phyloP scores from a whole-genome alignment of 1,140 invertebrate genomes.

The Leptinotarsa lineolata region DNA sequence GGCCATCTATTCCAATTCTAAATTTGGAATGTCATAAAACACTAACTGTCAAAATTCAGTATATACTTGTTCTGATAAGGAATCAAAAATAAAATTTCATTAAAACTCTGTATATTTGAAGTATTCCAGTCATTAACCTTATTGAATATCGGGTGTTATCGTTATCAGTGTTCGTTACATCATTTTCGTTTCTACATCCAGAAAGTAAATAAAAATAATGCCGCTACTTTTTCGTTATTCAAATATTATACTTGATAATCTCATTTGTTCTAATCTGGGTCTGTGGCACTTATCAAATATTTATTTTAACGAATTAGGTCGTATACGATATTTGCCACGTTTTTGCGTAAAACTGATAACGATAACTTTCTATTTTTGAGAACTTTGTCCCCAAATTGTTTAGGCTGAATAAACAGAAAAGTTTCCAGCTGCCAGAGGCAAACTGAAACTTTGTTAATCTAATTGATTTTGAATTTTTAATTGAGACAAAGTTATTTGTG shows the following conservation, averaged over 20 bases:
- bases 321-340: not conserved
- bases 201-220: conserved; percentile 9
- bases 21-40: no score
- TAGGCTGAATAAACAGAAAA: no score
- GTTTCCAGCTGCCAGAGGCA: no score
- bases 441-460: no score
- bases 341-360: not conserved
- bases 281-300: not conserved
- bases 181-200: not conserved
- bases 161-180: not conserved
- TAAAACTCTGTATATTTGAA: not conserved
- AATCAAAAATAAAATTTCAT: not conserved
- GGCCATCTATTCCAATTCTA: no score
- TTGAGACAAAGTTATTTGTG: no score
- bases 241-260: conserved; percentile 4
- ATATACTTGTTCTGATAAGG: not conserved
- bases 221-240: not conserved
- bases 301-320: not conserved
- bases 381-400: no score
- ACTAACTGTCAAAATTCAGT: no score
- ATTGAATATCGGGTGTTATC: not conserved
- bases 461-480: no score
- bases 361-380: no score
- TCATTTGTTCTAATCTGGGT: not conserved
- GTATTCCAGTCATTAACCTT: not conserved